These are phyloP conservation scores for Desmodus rotundus DNA, from an alignment of 2,113 vertebrate species.

Conservation along the genomic window DNA sequence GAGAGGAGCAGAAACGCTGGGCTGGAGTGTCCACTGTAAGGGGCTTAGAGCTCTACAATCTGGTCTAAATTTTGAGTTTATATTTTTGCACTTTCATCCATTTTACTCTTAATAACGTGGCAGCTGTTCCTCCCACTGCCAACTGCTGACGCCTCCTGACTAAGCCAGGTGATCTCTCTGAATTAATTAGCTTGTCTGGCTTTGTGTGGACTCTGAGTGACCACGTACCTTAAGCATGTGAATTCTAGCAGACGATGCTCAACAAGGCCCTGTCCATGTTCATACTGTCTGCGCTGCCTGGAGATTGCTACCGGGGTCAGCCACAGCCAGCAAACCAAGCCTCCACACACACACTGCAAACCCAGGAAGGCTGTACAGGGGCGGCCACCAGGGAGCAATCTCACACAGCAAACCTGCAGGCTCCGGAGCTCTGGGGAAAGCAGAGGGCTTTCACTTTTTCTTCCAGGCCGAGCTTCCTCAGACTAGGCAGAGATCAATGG, in stretches of 20 bases:
- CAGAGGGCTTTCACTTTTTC: not conserved
- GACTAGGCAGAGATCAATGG: not conserved
- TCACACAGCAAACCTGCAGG: not conserved
- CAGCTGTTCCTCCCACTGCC: slow-evolving; percentile 51
- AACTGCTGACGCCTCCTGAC: not conserved
- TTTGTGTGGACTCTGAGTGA: slow-evolving; percentile 27
- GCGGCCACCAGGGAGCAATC: slow-evolving; percentile 46
- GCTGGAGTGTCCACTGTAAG: not conserved
- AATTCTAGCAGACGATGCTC: not conserved
- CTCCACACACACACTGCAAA: too few relatives aligned
- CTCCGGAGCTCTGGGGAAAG: not conserved
- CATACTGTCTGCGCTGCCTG: not conserved
- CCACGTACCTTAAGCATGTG: slow-evolving; percentile 5
- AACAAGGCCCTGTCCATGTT: slow-evolving; percentile 1
- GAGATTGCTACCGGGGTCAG: slow-evolving; percentile 4
- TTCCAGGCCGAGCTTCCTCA: not conserved
- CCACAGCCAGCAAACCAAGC: not conserved
- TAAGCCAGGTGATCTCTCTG: slow-evolving; percentile 33
- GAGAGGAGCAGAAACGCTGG: not conserved
- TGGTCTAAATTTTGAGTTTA: not conserved
- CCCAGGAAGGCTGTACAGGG: not conserved
- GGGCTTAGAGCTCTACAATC: not conserved
- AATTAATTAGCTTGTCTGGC: slow-evolving; percentile 34
- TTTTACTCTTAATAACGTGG: not conserved
- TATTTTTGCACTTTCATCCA: not conserved